Base-by-base conservation (phyloP, 2,888 invertebrate genomes). In the Lamellibrachia satsuma region DNA sequence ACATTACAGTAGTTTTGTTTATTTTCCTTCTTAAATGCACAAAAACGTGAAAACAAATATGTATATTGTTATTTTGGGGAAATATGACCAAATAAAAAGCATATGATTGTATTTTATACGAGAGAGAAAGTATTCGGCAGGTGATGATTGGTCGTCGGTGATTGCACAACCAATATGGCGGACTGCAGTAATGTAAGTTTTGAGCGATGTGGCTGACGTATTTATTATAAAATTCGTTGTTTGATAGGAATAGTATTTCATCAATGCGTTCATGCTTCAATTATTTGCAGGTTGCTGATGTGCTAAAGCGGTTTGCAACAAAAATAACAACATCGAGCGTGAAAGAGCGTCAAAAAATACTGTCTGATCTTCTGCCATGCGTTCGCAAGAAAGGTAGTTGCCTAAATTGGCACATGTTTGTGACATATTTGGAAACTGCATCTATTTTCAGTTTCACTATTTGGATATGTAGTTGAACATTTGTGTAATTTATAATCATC, bases 121-220 rank as follows among this genome's bases (percentile, higher is more conserved):
- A 7, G 15, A n/a, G 15, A 52, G 55, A 39, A 52, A 39, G 92
- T 92, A 52, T 92, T 92, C 55, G 57, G 55, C 39, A 92, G 22
- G 3, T 75, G n/a, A 75, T 22, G 75, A 75, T 75, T 75, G 91
- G 92, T 92, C 27, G 27, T 91, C 90, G 92, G 52, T 51, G 75
- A 95, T 95, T 95, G 95, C 95, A 95, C 95, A 94, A 95, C 95
- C 94, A 95, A 94, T 94, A 95, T 95, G 95, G 95, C 95, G 95
- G 95, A 93, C 75, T 75, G 75, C 75, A 90, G 75, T n/a, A 75
- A 51, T 52, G 93, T 93, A 92, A 92, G 93, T 93, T 93, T 57
- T 57, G 11, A 75, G 75, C 22, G 22, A 75, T 75, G 27, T 52
- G 52, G 39, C 57, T 27, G 52, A 92, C n/a, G 57, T 51, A 52